Percentiles rank a stretch among this genome's conserved stretches.
Conservation (phyloP, 2,113 vertebrate genomes). For the Muntiacus reevesi region DNA sequence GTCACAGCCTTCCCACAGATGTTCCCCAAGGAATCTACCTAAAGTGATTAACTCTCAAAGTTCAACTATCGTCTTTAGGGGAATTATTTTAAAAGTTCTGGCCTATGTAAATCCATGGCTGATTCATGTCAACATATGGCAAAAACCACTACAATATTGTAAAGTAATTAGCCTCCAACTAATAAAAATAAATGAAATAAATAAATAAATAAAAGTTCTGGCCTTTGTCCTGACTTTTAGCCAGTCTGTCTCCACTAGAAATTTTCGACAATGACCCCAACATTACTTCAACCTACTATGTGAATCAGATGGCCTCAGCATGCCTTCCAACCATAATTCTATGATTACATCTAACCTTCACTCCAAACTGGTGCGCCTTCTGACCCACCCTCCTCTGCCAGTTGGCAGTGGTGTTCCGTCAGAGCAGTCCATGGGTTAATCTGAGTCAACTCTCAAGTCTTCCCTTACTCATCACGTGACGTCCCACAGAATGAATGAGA, state of each 20-base stretch:
- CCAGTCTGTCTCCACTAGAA: not conserved
- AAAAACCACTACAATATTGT: too few species aligned
- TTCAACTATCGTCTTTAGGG: not conserved
- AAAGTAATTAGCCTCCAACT: too few species aligned
- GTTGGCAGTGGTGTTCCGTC: not conserved
- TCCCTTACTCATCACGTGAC: not conserved
- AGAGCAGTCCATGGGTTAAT: not conserved
- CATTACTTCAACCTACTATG: not conserved
- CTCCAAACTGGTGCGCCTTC: not conserved
- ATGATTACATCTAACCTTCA: not conserved
- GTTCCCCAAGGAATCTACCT: not conserved
- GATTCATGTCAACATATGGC: too few species aligned
- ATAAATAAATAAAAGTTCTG: not conserved
- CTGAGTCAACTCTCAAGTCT: not conserved
- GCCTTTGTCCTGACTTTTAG: not conserved
- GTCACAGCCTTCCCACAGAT: not conserved
- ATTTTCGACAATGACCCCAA: not conserved
- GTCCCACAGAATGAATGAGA: not conserved
- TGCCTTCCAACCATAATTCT: not conserved
- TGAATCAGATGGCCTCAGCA: not conserved
- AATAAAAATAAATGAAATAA: too few species aligned
- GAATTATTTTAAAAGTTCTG: not conserved
- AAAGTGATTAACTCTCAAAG: not conserved
- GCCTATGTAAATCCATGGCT: not conserved
- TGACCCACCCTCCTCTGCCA: not conserved